Conservation (phyloP, 1,140 invertebrate species). For the Zaprionus ghesquierei region DNA sequence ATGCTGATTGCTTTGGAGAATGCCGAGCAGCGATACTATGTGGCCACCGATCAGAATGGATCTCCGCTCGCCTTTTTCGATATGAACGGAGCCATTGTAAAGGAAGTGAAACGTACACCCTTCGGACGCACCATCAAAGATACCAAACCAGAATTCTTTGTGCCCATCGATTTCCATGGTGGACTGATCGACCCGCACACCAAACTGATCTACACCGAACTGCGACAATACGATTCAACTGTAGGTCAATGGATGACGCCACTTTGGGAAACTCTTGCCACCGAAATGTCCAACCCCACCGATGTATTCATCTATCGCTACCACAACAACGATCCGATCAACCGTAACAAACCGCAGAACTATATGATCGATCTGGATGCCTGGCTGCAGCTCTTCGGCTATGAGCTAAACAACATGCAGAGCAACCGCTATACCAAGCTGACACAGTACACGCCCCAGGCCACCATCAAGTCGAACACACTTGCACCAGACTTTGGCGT, state of each 20-base stretch:
- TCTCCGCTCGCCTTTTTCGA: constrained; percentile 96
- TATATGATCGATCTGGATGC: constrained; percentile 93
- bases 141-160: constrained; percentile 94
- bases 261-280: constrained; percentile 93
- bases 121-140: constrained; percentile 95
- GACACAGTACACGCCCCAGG: constrained; percentile 90
- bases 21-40: constrained; percentile 92
- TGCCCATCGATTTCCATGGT: constrained; percentile 96
- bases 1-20: constrained; percentile 92
- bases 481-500: constrained; percentile 92
- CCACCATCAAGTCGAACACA: constrained; percentile 89
- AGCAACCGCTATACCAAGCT: constrained; percentile 90
- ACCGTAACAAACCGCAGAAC: constrained; percentile 88
- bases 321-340: constrained; percentile 96
- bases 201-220: constrained; percentile 89
- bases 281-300: constrained; percentile 90
- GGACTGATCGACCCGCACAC: constrained; percentile 93
- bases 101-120: constrained; percentile 94
- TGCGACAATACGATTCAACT: constrained; percentile 94
- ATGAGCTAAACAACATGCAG: constrained; percentile 92
- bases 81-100: constrained; percentile 93
- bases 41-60: constrained; percentile 96
- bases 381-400: constrained; percentile 95
- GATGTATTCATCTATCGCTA: constrained; percentile 96
- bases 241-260: constrained; percentile 98